phyloP scores from a whole-genome alignment of 2,113 vertebrate genomes.

The Silurus meridionalis region DNA sequence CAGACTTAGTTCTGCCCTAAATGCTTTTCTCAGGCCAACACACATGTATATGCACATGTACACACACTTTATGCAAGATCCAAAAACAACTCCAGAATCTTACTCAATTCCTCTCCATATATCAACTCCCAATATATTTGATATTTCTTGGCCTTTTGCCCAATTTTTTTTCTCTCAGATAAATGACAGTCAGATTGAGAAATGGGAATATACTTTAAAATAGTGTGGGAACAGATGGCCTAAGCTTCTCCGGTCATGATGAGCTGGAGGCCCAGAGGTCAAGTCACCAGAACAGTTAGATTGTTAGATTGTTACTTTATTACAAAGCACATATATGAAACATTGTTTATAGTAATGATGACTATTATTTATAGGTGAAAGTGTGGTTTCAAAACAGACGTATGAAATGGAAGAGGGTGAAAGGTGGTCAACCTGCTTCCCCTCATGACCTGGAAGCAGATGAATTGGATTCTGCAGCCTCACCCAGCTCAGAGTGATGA shows the following conservation, averaged over 20 bases:
- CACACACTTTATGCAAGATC: conserved; percentile 37
- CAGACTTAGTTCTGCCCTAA: conserved; percentile 57
- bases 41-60: conserved; percentile 28
- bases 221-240: conserved; percentile 66
- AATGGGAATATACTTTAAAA: conserved; percentile 52
- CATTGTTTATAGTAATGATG: neutral
- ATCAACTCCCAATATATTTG: conserved; percentile 62
- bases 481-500: conserved; percentile 85
- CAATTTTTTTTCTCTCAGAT: conserved; percentile 56
- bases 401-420: conserved; percentile 99
- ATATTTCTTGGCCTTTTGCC: conserved; percentile 59
- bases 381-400: conserved; percentile 99
- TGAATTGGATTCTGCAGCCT: conserved; percentile 87
- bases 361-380: conserved; percentile 81
- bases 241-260: conserved; percentile 50
- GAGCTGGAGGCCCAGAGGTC: conserved; percentile 55
- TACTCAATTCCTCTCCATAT: conserved; percentile 54
- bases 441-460: conserved; percentile 83
- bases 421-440: conserved; percentile 85
- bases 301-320: conserved; percentile 28
- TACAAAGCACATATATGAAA: neutral
- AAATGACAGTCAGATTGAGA: conserved; percentile 54
- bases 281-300: conserved; percentile 44
- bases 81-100: conserved; percentile 57
- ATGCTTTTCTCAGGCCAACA: conserved; percentile 71